Base-by-base conservation (phyloP, 2,113 vertebrate genomes). In the Mellivora capensis region DNA sequence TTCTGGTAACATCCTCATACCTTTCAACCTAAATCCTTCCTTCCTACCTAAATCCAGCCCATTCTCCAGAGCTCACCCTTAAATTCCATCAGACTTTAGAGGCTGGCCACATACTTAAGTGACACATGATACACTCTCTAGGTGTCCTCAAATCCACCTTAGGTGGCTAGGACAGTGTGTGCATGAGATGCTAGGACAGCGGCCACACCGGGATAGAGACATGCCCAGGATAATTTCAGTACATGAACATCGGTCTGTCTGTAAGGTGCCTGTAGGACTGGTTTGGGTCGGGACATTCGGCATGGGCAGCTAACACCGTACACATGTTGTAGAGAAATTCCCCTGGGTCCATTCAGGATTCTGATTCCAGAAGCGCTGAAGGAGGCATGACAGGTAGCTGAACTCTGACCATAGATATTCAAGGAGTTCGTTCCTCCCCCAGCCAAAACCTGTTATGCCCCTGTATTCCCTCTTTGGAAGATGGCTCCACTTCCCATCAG, bases 211-310 rank as follows among this genome's bases (percentile, higher is more conserved):
- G 47, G 47, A 18, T 23, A n/a, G 79, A 71, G 25, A 37, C 17
- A 27, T 39, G 9, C 76, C 39, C 9, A 47, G 21, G 3, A 10
- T 42, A 17, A 42, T 62, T 34, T 27, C 54, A 14, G 18, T 27
- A 11, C 25, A 47, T 4, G 8, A 23, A 54, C 11, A 1, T 12
- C 6, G 0, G 13, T 57, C n/a, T 8, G 13, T 57, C n/a, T 8
- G 17, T 7, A 39, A 89, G 25, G 34, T 17, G 54, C 39, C 69
- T 20, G 18, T 3, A 21, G 64, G 29, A 27, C 20, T 17, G 42
- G 31, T 44, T 67, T 12, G 39, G n/a, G 89, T 6, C 1, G 15
- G 44, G 29, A 29, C n/a, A 76, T 7, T 72, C 2, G 2, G 15
- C 9, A 8, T 6, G 17, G 14, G 6, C 39, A 25, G 21, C 25